Conservation (phyloP, 2,888 invertebrate genomes). For the Hemithea aestivaria region DNA sequence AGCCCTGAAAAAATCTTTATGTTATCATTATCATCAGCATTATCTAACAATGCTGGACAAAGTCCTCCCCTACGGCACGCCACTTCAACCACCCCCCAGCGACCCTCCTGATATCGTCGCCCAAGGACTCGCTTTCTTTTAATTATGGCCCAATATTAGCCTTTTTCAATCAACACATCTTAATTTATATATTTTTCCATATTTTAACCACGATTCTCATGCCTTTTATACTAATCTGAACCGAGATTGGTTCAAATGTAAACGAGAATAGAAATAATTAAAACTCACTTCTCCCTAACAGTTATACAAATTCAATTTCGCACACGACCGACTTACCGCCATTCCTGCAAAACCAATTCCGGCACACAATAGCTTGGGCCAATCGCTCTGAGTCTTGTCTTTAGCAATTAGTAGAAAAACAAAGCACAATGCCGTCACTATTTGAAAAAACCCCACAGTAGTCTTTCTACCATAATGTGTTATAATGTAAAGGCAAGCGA, state of each 20-base stretch:
- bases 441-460: conserved; percentile 68
- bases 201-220: no score
- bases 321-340: conserved; percentile 69
- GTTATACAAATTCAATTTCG: conserved; percentile 23
- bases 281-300: conserved; percentile 7
- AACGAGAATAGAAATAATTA: no score
- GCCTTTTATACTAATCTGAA: no score
- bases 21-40: background rate
- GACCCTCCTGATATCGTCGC: no score
- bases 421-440: conserved; percentile 70
- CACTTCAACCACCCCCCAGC: no score
- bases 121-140: no score
- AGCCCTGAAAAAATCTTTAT: conserved; percentile 57
- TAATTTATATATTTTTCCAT: no score
- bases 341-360: conserved; percentile 82
- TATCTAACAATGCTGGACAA: background rate
- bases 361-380: conserved; percentile 78
- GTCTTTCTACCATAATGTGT: conserved; percentile 69
- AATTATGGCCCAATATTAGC: no score
- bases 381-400: conserved; percentile 62
- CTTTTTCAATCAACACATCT: no score
- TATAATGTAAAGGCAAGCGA: conserved; percentile 72
- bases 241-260: no score
- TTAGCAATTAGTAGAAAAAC: conserved; percentile 70
- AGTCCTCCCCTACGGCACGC: no score